These are phyloP conservation scores for Tichodroma muraria DNA, from an alignment of 2,113 vertebrate genomes.

Conservation along the genomic window DNA sequence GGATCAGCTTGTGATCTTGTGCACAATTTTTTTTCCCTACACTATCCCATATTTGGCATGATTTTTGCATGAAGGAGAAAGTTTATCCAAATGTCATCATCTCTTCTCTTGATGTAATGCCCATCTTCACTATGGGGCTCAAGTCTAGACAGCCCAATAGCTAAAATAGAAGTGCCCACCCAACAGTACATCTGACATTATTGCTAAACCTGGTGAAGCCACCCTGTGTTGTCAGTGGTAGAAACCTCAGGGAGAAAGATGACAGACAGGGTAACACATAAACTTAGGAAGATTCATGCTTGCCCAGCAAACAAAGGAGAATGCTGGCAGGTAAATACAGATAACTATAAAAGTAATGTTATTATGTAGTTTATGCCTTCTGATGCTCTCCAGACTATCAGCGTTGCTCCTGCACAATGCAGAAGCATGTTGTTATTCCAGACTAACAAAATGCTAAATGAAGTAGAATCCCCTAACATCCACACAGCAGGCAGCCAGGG, in stretches of 20 bases:
- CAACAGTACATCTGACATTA: background rate
- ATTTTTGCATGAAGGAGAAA: background rate
- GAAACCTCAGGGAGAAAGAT: background rate
- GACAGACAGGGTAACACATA: background rate
- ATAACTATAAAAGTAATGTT: background rate
- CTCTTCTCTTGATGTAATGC: background rate
- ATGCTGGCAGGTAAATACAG: background rate
- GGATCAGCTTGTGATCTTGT: background rate
- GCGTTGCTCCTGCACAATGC: background rate
- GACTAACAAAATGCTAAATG: background rate
- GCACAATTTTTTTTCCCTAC: background rate
- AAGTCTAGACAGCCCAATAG: background rate
- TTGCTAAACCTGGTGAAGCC: background rate
- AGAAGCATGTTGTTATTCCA: background rate
- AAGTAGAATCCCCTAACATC: background rate
- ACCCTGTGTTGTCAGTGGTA: background rate
- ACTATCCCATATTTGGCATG: rapidly evolving
- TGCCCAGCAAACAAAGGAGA: background rate
- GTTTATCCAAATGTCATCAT: background rate
- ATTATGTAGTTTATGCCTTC: background rate
- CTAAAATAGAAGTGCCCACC: background rate
- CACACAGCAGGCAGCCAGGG: background rate
- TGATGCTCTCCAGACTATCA: background rate
- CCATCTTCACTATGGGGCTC: background rate
- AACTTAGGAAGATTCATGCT: background rate